These are phyloP conservation scores for Tiphia femorata DNA, from an alignment of 2,888 invertebrate genomes.

Conservation along the genomic window DNA sequence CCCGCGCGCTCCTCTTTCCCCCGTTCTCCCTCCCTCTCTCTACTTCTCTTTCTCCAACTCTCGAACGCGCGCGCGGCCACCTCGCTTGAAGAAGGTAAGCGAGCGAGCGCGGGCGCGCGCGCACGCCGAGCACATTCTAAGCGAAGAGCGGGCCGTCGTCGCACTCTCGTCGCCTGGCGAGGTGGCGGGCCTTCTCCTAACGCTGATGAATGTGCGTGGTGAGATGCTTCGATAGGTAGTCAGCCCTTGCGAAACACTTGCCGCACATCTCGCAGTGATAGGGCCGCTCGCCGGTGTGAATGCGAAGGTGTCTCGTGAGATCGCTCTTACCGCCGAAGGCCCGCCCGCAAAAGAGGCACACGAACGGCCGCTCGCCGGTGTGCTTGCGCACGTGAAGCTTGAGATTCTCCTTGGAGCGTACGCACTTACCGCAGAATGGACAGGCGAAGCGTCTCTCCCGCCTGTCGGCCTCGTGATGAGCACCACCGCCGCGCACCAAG, in stretches of 20 bases:
- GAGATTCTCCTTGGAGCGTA: conserved; percentile 88
- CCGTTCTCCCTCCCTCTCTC: conserved; percentile 1
- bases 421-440: conserved; percentile 91
- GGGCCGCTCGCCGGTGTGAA: conserved; percentile 90
- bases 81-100: no score
- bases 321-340: conserved; percentile 92
- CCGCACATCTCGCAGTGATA: conserved; percentile 94
- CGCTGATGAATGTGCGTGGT: conserved; percentile 86
- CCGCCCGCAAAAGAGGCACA: conserved; percentile 88
- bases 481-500: conserved; percentile 35
- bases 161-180: conserved; percentile 1
- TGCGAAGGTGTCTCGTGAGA: conserved; percentile 86
- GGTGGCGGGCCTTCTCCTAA: conserved; percentile 38
- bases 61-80: not conserved
- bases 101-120: not conserved
- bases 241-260: conserved; percentile 91
- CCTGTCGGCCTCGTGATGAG: conserved; percentile 55
- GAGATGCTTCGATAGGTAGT: conserved; percentile 91
- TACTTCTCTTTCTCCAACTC: not conserved
- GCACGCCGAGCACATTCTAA: not conserved
- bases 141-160: not conserved
- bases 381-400: conserved; percentile 90
- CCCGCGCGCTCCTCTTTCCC: conserved; percentile 9
- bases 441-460: conserved; percentile 80
- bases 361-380: conserved; percentile 90